phyloP scores from a whole-genome alignment of 2,797 vertebrate species.

The Myotis myotis region DNA sequence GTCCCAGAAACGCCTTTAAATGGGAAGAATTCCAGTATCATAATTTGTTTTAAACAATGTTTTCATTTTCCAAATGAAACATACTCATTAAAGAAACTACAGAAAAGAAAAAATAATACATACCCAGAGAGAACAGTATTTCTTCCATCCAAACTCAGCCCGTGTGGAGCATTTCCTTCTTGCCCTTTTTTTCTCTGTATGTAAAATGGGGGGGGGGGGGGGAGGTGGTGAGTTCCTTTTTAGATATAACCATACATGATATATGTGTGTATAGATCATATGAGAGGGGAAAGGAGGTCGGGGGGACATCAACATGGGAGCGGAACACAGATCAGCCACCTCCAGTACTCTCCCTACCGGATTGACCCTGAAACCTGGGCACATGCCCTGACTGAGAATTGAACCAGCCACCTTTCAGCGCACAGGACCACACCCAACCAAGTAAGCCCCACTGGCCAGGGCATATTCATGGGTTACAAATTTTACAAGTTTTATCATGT shows the following conservation, averaged over 20 bases:
- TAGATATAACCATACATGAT: neutral
- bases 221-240: neutral
- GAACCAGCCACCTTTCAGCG: neutral
- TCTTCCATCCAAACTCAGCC: neutral
- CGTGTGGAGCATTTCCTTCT: neutral
- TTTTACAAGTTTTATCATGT: neutral
- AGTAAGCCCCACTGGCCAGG: too few relatives aligned
- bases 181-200: neutral
- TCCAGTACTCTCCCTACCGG: neutral
- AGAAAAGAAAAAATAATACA: neutral
- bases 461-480: neutral
- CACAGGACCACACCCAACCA: neutral
- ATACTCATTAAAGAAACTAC: neutral
- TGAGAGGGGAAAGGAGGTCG: too few relatives aligned
- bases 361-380: neutral
- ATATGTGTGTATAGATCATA: neutral
- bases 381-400: neutral
- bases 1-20: conserved; percentile 48
- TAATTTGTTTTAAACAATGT: neutral
- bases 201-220: neutral
- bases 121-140: neutral
- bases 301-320: too few relatives aligned
- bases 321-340: too few relatives aligned
- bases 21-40: neutral
- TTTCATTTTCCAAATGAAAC: conserved; percentile 17